Percentiles rank a stretch among this genome's conserved stretches.
Conservation (phyloP, 2,113 vertebrate species). For the Psittacus erithacus region DNA sequence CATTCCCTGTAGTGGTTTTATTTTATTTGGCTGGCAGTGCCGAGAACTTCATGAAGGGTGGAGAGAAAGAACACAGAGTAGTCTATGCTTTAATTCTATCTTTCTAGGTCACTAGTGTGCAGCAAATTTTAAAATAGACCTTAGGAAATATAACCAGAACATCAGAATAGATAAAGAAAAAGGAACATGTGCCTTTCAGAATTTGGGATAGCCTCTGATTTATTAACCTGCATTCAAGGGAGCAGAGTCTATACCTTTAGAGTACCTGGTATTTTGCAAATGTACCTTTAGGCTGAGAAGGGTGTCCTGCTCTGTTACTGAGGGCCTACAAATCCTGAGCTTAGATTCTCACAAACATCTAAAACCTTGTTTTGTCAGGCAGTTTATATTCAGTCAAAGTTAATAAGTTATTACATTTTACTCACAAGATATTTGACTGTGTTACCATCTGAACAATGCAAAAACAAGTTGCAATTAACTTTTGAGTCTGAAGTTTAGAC, state of each 20-base stretch:
- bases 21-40: background rate
- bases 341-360: background rate
- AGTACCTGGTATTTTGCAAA: background rate
- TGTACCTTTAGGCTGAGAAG: background rate
- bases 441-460: background rate
- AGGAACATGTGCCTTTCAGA: background rate
- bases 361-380: background rate
- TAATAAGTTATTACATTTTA: background rate
- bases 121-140: background rate
- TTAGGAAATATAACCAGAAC: background rate
- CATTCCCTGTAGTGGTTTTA: background rate
- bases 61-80: background rate
- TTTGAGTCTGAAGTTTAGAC: background rate
- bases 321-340: background rate
- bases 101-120: background rate
- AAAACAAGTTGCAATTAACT: background rate
- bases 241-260: background rate
- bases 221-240: background rate
- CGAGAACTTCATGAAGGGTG: background rate
- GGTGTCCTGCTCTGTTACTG: background rate
- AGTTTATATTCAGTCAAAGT: background rate
- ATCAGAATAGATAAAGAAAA: background rate
- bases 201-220: background rate
- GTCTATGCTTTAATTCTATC: background rate
- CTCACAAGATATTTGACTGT: background rate